Conservation (phyloP, 2,888 invertebrate species). For the Cepaea hortensis region DNA sequence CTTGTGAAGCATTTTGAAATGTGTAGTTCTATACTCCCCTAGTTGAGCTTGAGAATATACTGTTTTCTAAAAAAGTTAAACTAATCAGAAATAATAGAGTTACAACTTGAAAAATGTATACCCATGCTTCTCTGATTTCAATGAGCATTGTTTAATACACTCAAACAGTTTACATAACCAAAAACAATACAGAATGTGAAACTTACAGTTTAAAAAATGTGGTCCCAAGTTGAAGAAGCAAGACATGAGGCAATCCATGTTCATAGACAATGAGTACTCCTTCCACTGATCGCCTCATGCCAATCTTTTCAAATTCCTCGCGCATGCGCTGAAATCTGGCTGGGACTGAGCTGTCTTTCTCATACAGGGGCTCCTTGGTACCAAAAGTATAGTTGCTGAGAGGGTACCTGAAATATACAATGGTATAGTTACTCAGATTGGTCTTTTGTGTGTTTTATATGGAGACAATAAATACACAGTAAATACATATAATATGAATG, state of each 20-base stretch:
- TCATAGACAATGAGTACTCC: conserved; percentile 95
- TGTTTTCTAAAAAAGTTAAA: too few species aligned
- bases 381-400: conserved; percentile 99
- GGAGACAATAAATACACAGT: too few species aligned
- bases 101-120: too few species aligned
- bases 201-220: conserved; percentile 96
- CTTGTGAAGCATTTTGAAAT: too few species aligned
- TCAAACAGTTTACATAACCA: background rate
- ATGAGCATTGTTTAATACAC: too few species aligned
- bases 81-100: too few species aligned
- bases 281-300: conserved; percentile 92
- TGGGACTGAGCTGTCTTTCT: conserved; percentile 98
- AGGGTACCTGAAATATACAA: conserved; percentile 81
- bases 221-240: conserved; percentile 96
- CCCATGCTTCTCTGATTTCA: too few species aligned
- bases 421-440: background rate
- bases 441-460: background rate
- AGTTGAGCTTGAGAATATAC: too few species aligned
- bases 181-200: background rate
- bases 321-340: conserved; percentile 98
- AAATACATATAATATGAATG: too few species aligned
- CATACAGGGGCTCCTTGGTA: conserved; percentile 98
- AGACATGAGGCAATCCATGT: conserved; percentile 96
- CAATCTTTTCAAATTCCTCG: conserved; percentile 97
- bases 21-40: too few species aligned